Conservation (phyloP, 2,797 vertebrate species). For the Meriones psammophilus region DNA sequence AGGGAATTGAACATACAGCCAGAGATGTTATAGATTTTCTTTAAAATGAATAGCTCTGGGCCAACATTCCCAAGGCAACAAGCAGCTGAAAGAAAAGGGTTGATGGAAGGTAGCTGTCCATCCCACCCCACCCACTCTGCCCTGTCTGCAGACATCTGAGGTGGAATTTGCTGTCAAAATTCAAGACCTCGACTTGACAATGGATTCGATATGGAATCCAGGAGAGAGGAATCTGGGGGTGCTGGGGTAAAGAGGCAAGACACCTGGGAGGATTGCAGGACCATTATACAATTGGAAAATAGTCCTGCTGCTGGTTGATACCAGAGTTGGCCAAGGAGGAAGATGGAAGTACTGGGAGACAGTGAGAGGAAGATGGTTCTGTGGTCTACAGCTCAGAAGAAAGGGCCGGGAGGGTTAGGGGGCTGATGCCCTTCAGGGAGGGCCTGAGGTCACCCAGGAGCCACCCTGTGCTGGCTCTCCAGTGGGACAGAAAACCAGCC, state of each 20-base stretch:
- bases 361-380: not conserved
- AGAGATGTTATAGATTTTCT: slow-evolving; percentile 28
- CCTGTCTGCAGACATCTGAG: not conserved
- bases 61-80: not conserved
- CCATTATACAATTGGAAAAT: not conserved
- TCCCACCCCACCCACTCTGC: not conserved
- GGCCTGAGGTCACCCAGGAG: not conserved
- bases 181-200: not conserved
- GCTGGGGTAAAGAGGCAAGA: not conserved
- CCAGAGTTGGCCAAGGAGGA: not conserved
- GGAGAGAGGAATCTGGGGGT: not conserved
- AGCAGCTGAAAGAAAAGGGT: not conserved
- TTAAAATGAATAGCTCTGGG: not conserved
- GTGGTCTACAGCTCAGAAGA: not conserved
- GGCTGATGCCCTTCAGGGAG: no score
- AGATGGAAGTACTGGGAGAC: not conserved
- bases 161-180: not conserved
- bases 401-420: not conserved
- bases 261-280: no score
- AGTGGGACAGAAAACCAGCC: not conserved
- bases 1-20: slow-evolving; percentile 6
- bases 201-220: not conserved
- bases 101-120: not conserved
- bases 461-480: not conserved
- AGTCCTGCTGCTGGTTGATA: not conserved